A percentile compares a stretch with the other conserved stretches of the same genome.
phyloP scores from a whole-genome alignment of 2,888 invertebrate genomes.

The Sarcophaga rosellei region DNA sequence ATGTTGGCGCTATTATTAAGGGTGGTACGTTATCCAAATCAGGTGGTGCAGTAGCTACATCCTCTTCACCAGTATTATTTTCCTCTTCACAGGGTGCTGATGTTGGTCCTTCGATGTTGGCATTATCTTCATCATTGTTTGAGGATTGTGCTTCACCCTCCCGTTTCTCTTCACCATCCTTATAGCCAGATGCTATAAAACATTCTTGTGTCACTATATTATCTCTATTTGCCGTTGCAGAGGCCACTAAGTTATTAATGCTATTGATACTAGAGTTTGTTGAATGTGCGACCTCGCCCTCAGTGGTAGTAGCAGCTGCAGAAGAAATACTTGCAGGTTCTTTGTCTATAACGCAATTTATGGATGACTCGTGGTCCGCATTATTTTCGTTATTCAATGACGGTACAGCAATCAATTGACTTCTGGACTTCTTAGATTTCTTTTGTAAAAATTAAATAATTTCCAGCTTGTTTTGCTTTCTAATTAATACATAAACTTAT shows the following conservation, averaged over 20 bases:
- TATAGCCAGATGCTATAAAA: constrained; percentile 71
- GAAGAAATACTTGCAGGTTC: neutral
- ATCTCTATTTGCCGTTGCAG: constrained; percentile 53
- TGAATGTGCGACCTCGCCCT: neutral
- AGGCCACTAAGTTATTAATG: constrained; percentile 49
- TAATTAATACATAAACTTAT: constrained; percentile 38
- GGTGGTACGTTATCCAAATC: constrained; percentile 11
- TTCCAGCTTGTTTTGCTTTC: too few species aligned
- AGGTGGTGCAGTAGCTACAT: constrained; percentile 64
- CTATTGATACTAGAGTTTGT: constrained; percentile 13
- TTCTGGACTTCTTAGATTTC: constrained; percentile 73
- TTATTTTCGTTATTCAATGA: constrained; percentile 64
- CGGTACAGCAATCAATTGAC: neutral
- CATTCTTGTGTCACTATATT: constrained; percentile 75
- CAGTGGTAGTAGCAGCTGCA: neutral
- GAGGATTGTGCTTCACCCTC: neutral
- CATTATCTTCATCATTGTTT: neutral
- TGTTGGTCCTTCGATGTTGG: neutral
- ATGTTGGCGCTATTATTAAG: constrained; percentile 9
- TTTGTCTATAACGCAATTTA: constrained; percentile 67
- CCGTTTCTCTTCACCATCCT: neutral
- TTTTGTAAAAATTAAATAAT: constrained; percentile 61
- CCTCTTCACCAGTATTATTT: neutral
- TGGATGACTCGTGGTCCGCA: constrained; percentile 46
- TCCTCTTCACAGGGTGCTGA: neutral